Conservation (phyloP, 2,888 invertebrate genomes). For the Labia minor region DNA sequence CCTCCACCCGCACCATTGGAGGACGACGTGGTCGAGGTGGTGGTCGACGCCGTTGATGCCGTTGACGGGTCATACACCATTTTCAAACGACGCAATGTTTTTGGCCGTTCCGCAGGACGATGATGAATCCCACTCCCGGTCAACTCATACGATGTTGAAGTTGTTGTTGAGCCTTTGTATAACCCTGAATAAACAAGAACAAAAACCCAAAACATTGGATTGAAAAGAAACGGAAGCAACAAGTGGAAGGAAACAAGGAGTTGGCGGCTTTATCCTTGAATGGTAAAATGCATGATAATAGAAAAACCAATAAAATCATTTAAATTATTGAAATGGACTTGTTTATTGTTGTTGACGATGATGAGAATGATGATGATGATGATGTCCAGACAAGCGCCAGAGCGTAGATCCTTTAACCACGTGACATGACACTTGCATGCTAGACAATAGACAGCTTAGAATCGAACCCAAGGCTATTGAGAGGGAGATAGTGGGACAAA, state of each 20-base stretch:
- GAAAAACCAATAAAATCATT: too few relatives aligned
- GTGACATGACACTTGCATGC: conserved; percentile 3
- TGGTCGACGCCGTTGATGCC: conserved; percentile 33
- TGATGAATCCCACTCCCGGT: conserved; percentile 30
- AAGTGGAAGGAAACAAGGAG: too few relatives aligned
- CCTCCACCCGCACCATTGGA: conserved; percentile 35
- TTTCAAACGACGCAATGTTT: conserved; percentile 61
- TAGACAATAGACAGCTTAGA: background rate
- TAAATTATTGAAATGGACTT: too few relatives aligned
- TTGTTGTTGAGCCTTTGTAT: conserved; percentile 69
- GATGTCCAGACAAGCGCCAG: background rate
- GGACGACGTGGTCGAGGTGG: conserved; percentile 9
- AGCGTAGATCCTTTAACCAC: background rate
- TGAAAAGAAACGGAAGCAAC: too few relatives aligned
- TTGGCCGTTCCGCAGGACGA: conserved; percentile 54
- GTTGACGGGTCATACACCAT: conserved; percentile 55
- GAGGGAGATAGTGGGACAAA: background rate
- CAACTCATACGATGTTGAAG: conserved; percentile 41
- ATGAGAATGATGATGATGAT: background rate
- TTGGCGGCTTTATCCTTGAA: too few relatives aligned
- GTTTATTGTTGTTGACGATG: background rate
- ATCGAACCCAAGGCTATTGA: conserved; percentile 1
- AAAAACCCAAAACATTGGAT: background rate
- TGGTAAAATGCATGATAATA: too few relatives aligned
- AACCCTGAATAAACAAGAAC: conserved; percentile 49